A percentile compares a stretch with the other conserved stretches of the same genome.
phyloP scores from a whole-genome alignment of 2,888 invertebrate genomes.

The Thecocarcelia acutangulata region DNA sequence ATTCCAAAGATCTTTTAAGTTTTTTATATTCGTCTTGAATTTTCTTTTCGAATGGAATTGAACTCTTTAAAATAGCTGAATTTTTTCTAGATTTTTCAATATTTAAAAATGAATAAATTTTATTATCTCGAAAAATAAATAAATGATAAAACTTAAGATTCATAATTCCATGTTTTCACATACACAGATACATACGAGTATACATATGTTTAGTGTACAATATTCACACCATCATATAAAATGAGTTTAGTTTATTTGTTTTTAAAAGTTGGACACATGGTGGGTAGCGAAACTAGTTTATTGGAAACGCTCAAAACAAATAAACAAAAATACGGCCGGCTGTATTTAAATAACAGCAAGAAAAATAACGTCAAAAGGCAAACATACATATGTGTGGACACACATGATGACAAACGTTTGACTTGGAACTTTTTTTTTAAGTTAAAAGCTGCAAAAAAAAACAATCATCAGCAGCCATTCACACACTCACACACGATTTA shows the following conservation, averaged over 20 bases:
- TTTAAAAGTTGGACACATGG: slow-evolving; percentile 29
- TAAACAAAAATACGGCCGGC: slow-evolving; percentile 41
- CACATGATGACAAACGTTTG: not conserved
- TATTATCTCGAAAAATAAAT: too few species aligned
- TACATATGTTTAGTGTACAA: too few species aligned
- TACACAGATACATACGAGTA: too few species aligned
- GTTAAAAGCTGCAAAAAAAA: slow-evolving; percentile 6
- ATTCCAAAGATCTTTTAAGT: too few species aligned
- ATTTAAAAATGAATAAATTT: too few species aligned
- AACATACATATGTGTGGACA: slow-evolving; percentile 18
- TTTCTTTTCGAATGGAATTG: too few species aligned
- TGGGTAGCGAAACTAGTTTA: slow-evolving; percentile 39
- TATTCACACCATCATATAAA: slow-evolving; percentile 6
- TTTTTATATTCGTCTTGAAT: too few species aligned
- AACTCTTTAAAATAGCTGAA: too few species aligned
- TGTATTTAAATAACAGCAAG: slow-evolving; percentile 39
- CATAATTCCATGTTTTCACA: too few species aligned
- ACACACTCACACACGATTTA: not conserved
- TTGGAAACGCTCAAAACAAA: slow-evolving; percentile 24
- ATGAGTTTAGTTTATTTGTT: slow-evolving; percentile 2
- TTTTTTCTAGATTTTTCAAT: too few species aligned
- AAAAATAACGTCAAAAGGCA: slow-evolving; percentile 39
- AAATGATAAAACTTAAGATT: too few species aligned
- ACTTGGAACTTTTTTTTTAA: not conserved
- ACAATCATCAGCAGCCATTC: slow-evolving; percentile 22